Evolutionary conservation across 2,113 vertebrate genomes (phyloP), one percentile per base, ranked within the genome.

Genomic region (Xiphophorus maculatus): DNA sequence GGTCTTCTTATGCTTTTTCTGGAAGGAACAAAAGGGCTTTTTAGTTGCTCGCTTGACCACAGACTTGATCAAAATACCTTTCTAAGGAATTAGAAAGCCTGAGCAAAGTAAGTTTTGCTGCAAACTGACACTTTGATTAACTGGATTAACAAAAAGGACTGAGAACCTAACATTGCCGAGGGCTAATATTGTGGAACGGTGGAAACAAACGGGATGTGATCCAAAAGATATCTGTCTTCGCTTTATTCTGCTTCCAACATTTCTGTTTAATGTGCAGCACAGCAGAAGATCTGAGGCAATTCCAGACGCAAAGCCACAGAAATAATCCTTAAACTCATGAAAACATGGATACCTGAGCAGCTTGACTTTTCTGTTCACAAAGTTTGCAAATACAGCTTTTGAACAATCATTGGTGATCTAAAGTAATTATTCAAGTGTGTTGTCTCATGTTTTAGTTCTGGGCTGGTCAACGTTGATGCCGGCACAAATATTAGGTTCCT

Each of bases 1-100:
- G 88, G 90, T 88, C 86, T 69, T 0, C 68, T 79, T 81, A 79
- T 1, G 83, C 83, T 86, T 74, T 69, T n/a, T 48, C 76, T 32
- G 66, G 4, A 66, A 13, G 19, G 28, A 28, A 91, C 90, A 91
- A 78, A 83, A 71, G 62, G 77, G 44, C 37, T 28, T 48, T 67
- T 60, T 48, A 68, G 32, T 66, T 28, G 8, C 6, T 14, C n/a
- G 37, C 67, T 66, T 63, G 27, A 69, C 9, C 37, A 28, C 65
- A 22, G 64, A 71, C 33, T 63, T 32, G 54, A 79, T 75, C 13
- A 79, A 25, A 14, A 5, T 22, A 71, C 63, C 66, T 51, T 37
- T 22, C 28, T 5, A 42, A 13, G 51, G 8, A 25, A 25, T 17
- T 4, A 17, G 2, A 63, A 68, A 61, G 64, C 40, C 22, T 5